phyloP scores from a whole-genome alignment of 92 coral and sea anemone species.

The Nematostella vectensis region DNA sequence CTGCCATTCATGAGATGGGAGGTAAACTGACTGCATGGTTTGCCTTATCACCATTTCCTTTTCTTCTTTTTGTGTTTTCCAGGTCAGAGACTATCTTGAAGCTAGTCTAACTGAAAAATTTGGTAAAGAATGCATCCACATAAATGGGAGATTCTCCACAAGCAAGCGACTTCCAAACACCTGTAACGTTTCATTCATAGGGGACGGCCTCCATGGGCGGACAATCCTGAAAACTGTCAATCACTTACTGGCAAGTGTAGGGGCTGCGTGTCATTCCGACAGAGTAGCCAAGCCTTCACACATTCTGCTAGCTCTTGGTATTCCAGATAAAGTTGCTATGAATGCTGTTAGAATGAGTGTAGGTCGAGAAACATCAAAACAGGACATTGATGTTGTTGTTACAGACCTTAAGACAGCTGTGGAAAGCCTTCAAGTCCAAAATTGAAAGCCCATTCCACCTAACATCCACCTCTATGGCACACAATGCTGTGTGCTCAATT shows the following conservation, averaged over 20 bases:
- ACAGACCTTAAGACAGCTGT: conserved; percentile 58
- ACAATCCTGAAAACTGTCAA: conserved; percentile 47
- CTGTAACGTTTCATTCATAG: conserved; percentile 83
- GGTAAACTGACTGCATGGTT: too few relatives aligned
- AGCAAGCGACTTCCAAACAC: conserved; percentile 93
- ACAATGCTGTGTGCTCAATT: too few relatives aligned
- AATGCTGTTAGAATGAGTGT: conserved; percentile 92
- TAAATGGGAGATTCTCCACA: conserved; percentile 78
- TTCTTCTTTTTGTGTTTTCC: too few relatives aligned
- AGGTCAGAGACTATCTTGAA: conserved; percentile 90
- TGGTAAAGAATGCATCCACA: conserved; percentile 50
- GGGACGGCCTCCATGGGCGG: conserved; percentile 62
- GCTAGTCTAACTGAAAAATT: conserved; percentile 50
- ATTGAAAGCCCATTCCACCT: too few relatives aligned
- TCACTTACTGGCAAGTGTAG: conserved; percentile 79
- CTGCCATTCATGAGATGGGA: too few relatives aligned
- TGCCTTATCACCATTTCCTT: too few relatives aligned
- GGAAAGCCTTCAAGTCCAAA: too few relatives aligned
- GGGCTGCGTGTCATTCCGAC: conserved; percentile 96
- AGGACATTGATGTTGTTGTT: conserved; percentile 66
- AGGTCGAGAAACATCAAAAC: conserved; percentile 72
- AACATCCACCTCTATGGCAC: too few relatives aligned
- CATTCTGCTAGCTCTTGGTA: conserved; percentile 81
- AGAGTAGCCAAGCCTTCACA: conserved; percentile 70
- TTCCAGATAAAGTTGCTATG: conserved; percentile 71